phyloP scores from a whole-genome alignment of 2,113 vertebrate species.

The Chinchilla lanigera region DNA sequence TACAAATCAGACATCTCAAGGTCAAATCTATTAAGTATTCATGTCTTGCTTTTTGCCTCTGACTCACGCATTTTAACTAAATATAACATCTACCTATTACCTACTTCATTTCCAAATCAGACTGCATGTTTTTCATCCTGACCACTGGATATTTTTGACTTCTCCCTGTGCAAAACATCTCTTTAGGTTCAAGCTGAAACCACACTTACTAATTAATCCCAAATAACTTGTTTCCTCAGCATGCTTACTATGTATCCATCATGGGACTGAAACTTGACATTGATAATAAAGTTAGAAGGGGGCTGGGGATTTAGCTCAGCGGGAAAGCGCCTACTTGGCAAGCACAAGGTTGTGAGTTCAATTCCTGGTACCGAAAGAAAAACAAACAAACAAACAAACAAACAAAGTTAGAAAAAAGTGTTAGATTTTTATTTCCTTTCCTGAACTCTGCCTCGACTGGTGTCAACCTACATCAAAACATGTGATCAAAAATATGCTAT shows the following conservation, averaged over 20 bases:
- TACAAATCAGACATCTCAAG: neutral
- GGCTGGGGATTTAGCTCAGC: no score
- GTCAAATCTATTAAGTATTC: neutral
- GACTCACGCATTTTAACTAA: conserved; percentile 33
- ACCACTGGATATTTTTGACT: neutral
- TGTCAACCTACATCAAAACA: neutral
- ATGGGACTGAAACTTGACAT: neutral
- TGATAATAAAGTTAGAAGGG: neutral
- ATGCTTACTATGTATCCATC: neutral
- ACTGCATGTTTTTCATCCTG: neutral
- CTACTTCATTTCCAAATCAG: neutral
- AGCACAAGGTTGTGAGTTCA: no score
- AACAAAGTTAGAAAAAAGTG: no score
- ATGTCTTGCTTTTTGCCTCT: neutral
- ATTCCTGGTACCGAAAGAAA: no score
- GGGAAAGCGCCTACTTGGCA: no score
- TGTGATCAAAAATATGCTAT: neutral
- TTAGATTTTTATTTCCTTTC: neutral
- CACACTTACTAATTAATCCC: neutral
- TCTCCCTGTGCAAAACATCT: neutral
- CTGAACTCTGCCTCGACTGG: neutral
- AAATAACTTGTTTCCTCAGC: neutral
- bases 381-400: no score
- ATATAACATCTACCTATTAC: neutral
- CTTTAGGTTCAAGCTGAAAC: neutral